Evolutionary conservation across 2,797 vertebrate genomes (phyloP), one percentile per base, ranked within the genome.

Genomic region (Halcyon badia): DNA sequence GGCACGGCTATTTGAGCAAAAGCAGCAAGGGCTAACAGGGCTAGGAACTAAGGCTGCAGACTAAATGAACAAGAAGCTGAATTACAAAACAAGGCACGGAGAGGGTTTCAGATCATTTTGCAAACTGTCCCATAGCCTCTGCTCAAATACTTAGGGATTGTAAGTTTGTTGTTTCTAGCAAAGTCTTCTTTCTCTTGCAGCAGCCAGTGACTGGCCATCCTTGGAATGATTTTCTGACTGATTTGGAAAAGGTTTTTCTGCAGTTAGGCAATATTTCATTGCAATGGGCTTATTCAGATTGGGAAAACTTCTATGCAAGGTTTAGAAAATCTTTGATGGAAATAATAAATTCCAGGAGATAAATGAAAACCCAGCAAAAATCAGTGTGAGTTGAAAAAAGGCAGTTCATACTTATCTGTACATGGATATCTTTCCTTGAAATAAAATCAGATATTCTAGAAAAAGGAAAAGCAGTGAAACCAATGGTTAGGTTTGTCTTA

Each of bases 401-500:
- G 1, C 12, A 44, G 10, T 26, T 84, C 7, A 37, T 73, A 72
- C 11, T 20, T 33, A 56, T 64, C 7, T 2, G 1, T 16, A 66
- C 69, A 10, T 31, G 39, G n/a, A 61, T 87, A 77, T 64, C 11
- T 64, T 79, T 79, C 13, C 35, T 33, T 87, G 28, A 66, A 62
- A 68, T 48, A 70, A 52, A 71, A 78, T 48, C 56, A 69, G 51
- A 57, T 82, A 78, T 84, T 71, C 60, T 39, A 78, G 8, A 57
- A 28, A 77, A 80, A 82, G 28, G 5, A 48, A 92, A 83, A 90
- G 12, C 30, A 37, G 31, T 42, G 83, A 91, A 95, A 73, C 71
- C 76, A 82, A 31, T 70, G 48, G 49, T 94, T 96, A 52, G 19
- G 20, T 94, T 89, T 96, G 71, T 92, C 48, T 94, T 94, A 93